A percentile compares a stretch with the other conserved stretches of the same genome.
These are phyloP conservation scores for Hemistola chrysoprasaria DNA, from an alignment of 2,888 invertebrate genomes.

Conservation along the genomic window DNA sequence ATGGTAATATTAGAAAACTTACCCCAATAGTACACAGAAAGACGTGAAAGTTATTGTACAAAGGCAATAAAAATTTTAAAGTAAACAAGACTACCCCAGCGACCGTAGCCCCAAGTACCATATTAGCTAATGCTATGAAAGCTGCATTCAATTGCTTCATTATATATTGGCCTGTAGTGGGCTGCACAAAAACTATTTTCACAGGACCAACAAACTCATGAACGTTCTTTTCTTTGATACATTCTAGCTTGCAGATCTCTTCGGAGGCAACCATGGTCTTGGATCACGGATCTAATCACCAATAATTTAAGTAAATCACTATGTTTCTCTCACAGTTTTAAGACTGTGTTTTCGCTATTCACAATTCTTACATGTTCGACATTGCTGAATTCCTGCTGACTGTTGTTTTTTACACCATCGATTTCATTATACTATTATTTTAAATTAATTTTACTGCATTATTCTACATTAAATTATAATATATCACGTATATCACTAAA, in stretches of 20 bases:
- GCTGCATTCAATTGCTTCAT: constrained; percentile 38
- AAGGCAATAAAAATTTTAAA: constrained; percentile 31
- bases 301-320: no score
- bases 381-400: no score
- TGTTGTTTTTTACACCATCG: no score
- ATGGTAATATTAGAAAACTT: no score
- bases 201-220: constrained; percentile 58
- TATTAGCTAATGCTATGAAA: constrained; percentile 39
- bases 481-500: no score
- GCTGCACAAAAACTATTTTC: constrained; percentile 56
- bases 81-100: constrained; percentile 42
- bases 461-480: no score
- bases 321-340: no score
- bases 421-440: no score
- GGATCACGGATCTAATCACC: no score
- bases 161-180: constrained; percentile 34
- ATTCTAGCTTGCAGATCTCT: constrained; percentile 47
- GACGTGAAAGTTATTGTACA: constrained; percentile 41
- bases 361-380: no score
- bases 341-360: no score
- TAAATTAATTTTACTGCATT: no score
- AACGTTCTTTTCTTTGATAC: constrained; percentile 30
- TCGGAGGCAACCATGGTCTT: constrained; percentile 16
- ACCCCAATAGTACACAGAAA: constrained; percentile 54
- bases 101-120: constrained; percentile 43